These are phyloP conservation scores for Thaleichthys pacificus DNA, from an alignment of 2,797 vertebrate genomes.

Conservation along the genomic window DNA sequence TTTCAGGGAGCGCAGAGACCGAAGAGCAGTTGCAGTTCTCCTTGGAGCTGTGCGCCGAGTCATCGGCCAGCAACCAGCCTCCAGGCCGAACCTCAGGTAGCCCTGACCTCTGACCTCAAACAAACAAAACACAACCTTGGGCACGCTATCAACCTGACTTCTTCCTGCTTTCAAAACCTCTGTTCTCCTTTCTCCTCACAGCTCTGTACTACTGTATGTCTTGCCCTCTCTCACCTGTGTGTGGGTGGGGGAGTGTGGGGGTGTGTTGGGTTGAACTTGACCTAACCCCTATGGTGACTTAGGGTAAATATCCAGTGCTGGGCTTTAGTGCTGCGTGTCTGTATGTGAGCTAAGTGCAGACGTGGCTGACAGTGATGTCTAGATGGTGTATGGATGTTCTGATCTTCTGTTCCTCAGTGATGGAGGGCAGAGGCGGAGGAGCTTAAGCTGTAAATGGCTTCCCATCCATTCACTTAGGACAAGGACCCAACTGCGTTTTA, in stretches of 20 bases:
- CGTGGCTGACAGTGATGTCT: background rate
- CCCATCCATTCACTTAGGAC: background rate
- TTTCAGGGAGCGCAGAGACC: constrained; percentile 81
- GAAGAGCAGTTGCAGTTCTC: constrained; percentile 96
- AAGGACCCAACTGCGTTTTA: background rate
- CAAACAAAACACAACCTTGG: background rate
- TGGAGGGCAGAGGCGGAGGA: background rate
- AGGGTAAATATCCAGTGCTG: background rate
- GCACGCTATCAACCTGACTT: background rate
- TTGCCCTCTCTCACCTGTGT: background rate
- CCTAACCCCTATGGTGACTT: background rate
- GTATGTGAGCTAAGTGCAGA: background rate
- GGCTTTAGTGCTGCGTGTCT: background rate
- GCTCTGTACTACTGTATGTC: background rate
- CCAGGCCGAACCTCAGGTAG: constrained; percentile 83
- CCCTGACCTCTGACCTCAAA: background rate
- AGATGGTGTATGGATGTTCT: background rate
- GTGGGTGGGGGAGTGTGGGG: background rate
- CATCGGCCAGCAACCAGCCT: constrained; percentile 76
- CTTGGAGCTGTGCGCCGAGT: constrained; percentile 88
- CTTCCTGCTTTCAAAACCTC: background rate
- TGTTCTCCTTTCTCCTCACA: background rate
- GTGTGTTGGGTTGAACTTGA: background rate
- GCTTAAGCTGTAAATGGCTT: background rate
- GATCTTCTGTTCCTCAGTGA: background rate